These are phyloP conservation scores for Danaus chrysippus DNA, from an alignment of 2,888 invertebrate genomes.

Conservation along the genomic window DNA sequence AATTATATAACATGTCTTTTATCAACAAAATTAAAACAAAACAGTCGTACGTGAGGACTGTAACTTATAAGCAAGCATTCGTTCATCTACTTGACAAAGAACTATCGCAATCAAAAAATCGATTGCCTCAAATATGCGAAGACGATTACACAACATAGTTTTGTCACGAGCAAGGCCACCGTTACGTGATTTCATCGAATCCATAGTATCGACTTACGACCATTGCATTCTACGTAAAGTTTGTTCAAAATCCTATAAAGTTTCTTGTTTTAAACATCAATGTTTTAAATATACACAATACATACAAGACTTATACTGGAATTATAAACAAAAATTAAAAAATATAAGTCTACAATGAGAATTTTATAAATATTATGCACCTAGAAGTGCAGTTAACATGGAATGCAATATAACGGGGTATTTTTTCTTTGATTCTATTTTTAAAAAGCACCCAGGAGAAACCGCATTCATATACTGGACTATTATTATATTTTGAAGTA, in stretches of 20 bases:
- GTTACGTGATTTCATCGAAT: constrained; percentile 51
- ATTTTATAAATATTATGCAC: no score
- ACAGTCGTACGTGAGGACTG: background rate
- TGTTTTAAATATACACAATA: no score
- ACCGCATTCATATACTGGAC: no score
- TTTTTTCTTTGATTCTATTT: no score
- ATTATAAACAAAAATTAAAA: no score
- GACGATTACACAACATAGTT: constrained; percentile 39
- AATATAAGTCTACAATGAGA: no score
- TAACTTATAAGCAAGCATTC: background rate
- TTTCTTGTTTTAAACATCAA: background rate
- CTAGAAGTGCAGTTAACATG: no score
- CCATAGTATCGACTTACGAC: constrained; percentile 10
- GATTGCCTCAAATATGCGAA: constrained; percentile 38
- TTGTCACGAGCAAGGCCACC: constrained; percentile 47
- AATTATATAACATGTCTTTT: no score
- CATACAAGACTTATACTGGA: no score
- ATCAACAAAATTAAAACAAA: background rate
- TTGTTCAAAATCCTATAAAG: background rate
- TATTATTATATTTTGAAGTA: no score
- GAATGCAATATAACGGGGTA: no score
- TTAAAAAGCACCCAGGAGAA: no score
- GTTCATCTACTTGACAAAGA: constrained; percentile 19
- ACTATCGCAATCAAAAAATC: constrained; percentile 28
- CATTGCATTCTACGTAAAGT: background rate